Percentiles rank a stretch among this genome's conserved stretches.
Conservation (phyloP, 2,797 vertebrate species). For the Limosa lapponica region DNA sequence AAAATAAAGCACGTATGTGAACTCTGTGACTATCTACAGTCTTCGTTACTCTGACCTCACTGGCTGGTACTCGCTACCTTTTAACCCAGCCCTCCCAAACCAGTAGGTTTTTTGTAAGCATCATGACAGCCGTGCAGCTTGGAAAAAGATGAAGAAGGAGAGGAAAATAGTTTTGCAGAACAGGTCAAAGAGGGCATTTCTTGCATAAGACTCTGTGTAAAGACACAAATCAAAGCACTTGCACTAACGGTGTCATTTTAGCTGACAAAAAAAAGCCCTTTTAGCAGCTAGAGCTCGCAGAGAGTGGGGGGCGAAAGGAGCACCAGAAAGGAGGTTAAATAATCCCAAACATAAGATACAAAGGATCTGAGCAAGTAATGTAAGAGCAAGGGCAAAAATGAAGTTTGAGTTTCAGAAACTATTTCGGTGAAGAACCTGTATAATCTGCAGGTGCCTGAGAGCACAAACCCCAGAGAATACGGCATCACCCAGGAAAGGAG, state of each 20-base stretch:
- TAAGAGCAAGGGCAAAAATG: neutral
- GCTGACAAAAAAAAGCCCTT: slow-evolving; percentile 24
- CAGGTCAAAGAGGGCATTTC: slow-evolving; percentile 29
- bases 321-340: neutral
- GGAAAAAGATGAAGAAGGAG: slow-evolving; percentile 22
- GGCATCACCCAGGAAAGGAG: neutral
- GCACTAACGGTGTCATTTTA: slow-evolving; percentile 25
- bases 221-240: slow-evolving; percentile 39
- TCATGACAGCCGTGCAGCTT: neutral
- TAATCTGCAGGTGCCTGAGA: neutral
- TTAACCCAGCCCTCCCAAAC: neutral
- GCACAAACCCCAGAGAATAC: neutral
- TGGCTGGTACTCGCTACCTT: neutral
- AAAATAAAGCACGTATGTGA: neutral
- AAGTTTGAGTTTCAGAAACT: neutral
- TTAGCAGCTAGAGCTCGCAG: neutral
- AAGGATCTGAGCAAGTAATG: neutral
- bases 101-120: neutral
- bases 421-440: neutral
- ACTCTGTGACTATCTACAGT: neutral
- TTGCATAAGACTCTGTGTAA: slow-evolving; percentile 46
- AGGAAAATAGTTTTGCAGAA: slow-evolving; percentile 25
- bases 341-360: neutral
- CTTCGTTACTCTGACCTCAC: neutral
- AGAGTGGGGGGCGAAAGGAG: neutral